Percentiles rank a stretch among this genome's conserved stretches.
phyloP scores from a whole-genome alignment of 2,888 invertebrate species.

The Ormyrus labotus region DNA sequence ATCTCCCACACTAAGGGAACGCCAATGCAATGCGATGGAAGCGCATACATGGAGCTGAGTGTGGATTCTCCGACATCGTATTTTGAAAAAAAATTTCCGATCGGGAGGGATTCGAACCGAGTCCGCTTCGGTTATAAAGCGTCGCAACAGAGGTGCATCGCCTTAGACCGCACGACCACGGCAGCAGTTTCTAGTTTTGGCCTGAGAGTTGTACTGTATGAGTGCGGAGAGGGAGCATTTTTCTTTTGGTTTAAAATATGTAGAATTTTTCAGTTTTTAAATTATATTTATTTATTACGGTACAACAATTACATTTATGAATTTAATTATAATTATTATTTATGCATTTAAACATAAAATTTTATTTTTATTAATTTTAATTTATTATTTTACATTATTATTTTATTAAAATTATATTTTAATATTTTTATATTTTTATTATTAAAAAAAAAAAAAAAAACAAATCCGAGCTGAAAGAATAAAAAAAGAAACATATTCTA shows the following conservation, averaged over 20 bases:
- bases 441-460: no score
- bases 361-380: neutral
- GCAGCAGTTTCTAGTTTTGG: neutral
- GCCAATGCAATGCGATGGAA: conserved; percentile 61
- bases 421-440: no score
- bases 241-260: no score
- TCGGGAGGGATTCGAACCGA: conserved; percentile 37
- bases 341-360: neutral
- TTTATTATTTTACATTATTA: no score
- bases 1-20: conserved; percentile 64
- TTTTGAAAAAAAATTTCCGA: conserved; percentile 13
- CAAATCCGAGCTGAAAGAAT: no score
- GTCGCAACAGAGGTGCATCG: neutral
- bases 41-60: conserved; percentile 63
- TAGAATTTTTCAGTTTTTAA: no score
- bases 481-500: no score
- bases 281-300: no score
- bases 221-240: neutral
- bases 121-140: no score
- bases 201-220: neutral
- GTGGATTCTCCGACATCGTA: conserved; percentile 53
- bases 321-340: neutral
- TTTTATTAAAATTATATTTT: no score
- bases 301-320: neutral
- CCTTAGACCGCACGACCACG: conserved; percentile 42